These are phyloP conservation scores for Pelmatolapia mariae DNA, from an alignment of 2,113 vertebrate species.

Conservation along the genomic window DNA sequence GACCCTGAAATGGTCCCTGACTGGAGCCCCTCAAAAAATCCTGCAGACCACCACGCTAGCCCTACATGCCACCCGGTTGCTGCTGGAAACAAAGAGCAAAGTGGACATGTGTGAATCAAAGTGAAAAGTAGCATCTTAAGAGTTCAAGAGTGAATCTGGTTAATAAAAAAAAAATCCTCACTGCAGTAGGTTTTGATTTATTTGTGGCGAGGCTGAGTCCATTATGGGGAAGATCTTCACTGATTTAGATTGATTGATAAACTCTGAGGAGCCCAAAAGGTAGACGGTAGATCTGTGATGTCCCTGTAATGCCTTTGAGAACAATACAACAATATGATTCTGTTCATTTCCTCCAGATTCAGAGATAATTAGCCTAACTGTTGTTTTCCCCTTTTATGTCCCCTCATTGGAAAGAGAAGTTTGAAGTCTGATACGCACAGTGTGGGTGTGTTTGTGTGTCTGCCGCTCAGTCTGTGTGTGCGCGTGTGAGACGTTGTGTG, in stretches of 20 bases:
- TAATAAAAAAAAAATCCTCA: not conserved
- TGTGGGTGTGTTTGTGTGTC: conserved; percentile 9
- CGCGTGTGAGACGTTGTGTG: not conserved
- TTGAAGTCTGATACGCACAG: conserved; percentile 13
- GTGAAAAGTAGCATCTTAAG: not conserved
- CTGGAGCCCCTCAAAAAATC: conserved; percentile 18
- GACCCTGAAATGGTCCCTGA: conserved; percentile 46
- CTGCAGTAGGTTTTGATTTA: conserved; percentile 14
- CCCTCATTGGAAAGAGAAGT: conserved; percentile 7
- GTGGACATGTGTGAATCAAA: not conserved
- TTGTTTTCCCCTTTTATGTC: conserved; percentile 19
- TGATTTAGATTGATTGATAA: conserved; percentile 5
- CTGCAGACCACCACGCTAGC: conserved; percentile 60
- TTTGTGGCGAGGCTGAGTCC: not conserved
- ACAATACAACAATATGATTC: not conserved
- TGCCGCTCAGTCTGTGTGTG: not conserved
- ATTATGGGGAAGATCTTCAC: conserved; percentile 4
- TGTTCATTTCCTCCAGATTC: conserved; percentile 31
- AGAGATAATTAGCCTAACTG: conserved; percentile 43
- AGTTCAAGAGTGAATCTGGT: not conserved
- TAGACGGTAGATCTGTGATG: not conserved
- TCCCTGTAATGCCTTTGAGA: conserved; percentile 2
- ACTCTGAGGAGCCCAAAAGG: conserved; percentile 4
- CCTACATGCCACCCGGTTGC: conserved; percentile 51
- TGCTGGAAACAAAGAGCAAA: conserved; percentile 35